phyloP scores from a whole-genome alignment of 1,140 invertebrate species.

The Aphelinus atriplicis region DNA sequence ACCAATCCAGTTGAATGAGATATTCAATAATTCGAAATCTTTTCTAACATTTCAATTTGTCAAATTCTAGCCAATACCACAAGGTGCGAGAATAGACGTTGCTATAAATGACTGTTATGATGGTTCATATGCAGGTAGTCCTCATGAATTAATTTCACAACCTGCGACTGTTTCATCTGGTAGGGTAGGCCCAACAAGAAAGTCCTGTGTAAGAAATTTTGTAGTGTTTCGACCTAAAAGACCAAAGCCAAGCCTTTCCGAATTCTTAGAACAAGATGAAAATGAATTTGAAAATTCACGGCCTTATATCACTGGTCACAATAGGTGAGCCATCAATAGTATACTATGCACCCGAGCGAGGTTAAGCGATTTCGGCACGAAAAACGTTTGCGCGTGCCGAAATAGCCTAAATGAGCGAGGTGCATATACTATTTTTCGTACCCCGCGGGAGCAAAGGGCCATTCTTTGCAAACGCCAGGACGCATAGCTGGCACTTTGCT shows the following conservation, averaged over 20 bases:
- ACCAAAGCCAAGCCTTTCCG: conserved; percentile 78
- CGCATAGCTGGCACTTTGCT: background rate
- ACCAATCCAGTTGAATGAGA: no score
- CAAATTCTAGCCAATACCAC: conserved; percentile 75
- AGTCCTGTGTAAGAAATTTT: conserved; percentile 88
- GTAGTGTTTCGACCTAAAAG: conserved; percentile 86
- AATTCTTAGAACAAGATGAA: conserved; percentile 86
- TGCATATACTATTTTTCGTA: no score
- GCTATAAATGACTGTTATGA: conserved; percentile 95
- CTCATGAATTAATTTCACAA: conserved; percentile 85
- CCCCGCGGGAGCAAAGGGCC: no score
- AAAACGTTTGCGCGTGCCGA: no score
- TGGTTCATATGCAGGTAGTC: conserved; percentile 94
- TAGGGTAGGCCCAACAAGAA: conserved; percentile 82
- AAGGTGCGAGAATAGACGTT: conserved; percentile 91
- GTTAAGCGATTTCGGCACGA: no score
- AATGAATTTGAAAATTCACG: conserved; percentile 82
- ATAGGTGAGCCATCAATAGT: conserved; percentile 70
- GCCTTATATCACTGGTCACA: conserved; percentile 89
- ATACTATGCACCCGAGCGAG: background rate
- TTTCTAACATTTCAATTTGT: background rate
- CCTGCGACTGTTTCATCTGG: conserved; percentile 75
- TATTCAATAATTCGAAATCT: background rate
- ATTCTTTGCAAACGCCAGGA: no score
- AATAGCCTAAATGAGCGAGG: no score